Conservation (phyloP, 2,797 vertebrate species). For the Meda fulgida region DNA sequence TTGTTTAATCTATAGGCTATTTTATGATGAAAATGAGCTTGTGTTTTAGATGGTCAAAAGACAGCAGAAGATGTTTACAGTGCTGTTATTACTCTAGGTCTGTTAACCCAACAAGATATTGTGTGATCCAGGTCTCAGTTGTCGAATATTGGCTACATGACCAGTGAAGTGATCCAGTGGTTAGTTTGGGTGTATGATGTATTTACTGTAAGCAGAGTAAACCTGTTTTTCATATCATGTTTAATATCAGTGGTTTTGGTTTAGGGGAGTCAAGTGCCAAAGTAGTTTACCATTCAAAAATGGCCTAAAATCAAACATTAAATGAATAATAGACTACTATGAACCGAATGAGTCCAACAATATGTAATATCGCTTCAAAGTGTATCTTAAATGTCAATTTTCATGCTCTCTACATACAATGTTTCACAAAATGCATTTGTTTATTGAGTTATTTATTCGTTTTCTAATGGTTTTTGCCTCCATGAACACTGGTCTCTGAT, state of each 20-base stretch:
- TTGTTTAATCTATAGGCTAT: neutral
- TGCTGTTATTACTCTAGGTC: neutral
- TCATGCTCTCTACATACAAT: neutral
- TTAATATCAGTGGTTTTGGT: neutral
- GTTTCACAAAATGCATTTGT: neutral
- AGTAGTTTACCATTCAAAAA: conserved; percentile 7
- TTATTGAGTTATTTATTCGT: neutral
- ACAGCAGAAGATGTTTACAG: neutral
- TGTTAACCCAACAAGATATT: neutral
- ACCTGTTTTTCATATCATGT: neutral
- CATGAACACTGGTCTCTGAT: neutral
- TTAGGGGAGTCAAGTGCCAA: neutral
- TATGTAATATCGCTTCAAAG: neutral
- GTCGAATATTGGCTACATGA: neutral
- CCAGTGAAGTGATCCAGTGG: neutral
- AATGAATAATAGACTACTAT: no score
- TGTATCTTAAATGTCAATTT: neutral
- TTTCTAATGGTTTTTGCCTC: neutral
- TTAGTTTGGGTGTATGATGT: neutral
- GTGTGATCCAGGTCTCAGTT: neutral
- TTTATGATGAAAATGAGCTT: neutral
- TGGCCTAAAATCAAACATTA: neutral
- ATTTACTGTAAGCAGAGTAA: neutral
- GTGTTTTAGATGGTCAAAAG: neutral
- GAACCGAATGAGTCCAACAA: neutral